Evolutionary conservation across 2,888 invertebrate species (phyloP), one percentile per base, ranked within the genome.

Genomic region (Lepidocyrtoides sp.): DNA sequence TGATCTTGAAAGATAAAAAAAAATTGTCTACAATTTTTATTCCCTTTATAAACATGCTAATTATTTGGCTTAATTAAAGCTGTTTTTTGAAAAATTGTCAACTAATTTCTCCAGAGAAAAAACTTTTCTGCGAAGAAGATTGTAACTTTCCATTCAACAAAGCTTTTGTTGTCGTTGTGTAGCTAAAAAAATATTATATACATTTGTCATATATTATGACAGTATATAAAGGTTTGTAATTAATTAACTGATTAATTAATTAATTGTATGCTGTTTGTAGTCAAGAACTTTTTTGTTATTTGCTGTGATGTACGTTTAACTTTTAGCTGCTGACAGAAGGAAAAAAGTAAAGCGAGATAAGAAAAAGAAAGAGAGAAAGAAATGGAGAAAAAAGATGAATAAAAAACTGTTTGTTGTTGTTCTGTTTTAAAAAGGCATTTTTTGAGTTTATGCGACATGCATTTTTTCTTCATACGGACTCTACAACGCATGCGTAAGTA

Each of bases 251-350:
- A 29, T 69, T 69, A 36, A 63, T 69, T 41, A 41, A 32, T 36
- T 69, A 14, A 54, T 26, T 84, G 72, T 86, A 12, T 79, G 54
- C 26, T 82, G 41, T 60, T 72, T 79, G 87, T 87, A 87, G 87
- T 87, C 87, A 87, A 79, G 29, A 79, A 51, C 44, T 69, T 63
- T 75, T 87, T 87, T 87, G 79, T 87, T 87, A 87, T 87, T 84
- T 87, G 87, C 87, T 87, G 87, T 87, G 87, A 87, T 87, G 87
- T 87, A 87, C 86, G 86, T 86, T 82, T 63, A 86, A 75, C 48
- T 51, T 87, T 87, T 87, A 87, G 87, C 57, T 75, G 86, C 75
- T 86, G 86, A 66, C 48, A 66, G 17, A 36, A 60, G 23, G 29
- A 26, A 66, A 48, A 72, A 48, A 48, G 48, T 10, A 48, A 57